Evolutionary conservation across 2,797 vertebrate genomes (phyloP).

Genomic region (Ara ararauna): DNA sequence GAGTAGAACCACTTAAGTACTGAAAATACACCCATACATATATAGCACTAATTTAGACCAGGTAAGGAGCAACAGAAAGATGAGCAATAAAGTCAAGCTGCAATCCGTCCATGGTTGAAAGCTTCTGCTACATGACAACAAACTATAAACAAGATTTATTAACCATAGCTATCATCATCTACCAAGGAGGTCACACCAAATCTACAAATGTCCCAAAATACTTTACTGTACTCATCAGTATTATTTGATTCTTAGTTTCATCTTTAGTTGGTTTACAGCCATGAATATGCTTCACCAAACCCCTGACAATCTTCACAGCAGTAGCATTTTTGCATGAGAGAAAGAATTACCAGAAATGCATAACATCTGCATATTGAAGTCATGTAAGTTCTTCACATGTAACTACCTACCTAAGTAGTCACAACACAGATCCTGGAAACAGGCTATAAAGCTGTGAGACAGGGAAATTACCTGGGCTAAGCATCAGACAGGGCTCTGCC

Average conservation of each 20-base stretch:
- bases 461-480: not conserved
- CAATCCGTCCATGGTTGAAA: not conserved
- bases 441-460: not conserved
- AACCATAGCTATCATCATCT: not conserved
- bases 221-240: not conserved
- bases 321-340: not conserved
- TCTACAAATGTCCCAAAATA: not conserved
- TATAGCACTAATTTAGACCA: not conserved
- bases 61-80: not conserved
- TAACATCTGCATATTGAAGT: not conserved
- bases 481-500: not conserved
- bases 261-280: not conserved
- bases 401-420: not conserved
- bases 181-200: not conserved
- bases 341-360: not conserved
- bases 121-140: not conserved
- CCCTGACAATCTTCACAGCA: not conserved
- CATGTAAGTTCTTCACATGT: not conserved
- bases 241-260: not conserved
- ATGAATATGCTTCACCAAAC: not conserved
- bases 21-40: not conserved
- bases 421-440: not conserved
- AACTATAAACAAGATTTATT: not conserved
- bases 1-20: not conserved
- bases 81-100: not conserved